Conservation (phyloP, 2,888 invertebrate genomes). For the Cryptocephalus primarius region DNA sequence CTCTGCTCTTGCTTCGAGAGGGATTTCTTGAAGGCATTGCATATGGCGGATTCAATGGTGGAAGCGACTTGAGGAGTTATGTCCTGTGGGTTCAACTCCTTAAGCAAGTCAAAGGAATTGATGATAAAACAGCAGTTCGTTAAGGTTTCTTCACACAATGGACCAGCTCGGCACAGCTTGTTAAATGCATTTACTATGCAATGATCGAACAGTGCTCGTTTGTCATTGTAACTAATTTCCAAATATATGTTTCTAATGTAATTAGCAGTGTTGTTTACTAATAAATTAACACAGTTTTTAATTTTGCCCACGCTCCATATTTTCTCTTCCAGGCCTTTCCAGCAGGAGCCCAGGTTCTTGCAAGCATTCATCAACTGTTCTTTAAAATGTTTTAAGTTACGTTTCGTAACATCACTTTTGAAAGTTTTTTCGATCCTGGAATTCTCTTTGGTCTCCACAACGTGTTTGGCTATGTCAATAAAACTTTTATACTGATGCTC, state of each 20-base stretch:
- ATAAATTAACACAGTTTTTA: constrained; percentile 78
- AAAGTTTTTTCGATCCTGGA: constrained; percentile 17
- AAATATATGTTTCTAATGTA: constrained; percentile 50
- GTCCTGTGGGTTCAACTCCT: constrained; percentile 38
- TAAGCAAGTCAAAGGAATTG: constrained; percentile 58
- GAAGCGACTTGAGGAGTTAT: constrained; percentile 23
- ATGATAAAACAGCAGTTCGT: constrained; percentile 88
- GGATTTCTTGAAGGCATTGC: constrained; percentile 66
- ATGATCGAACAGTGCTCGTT: constrained; percentile 56
- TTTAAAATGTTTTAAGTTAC: constrained; percentile 30
- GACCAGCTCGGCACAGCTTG: constrained; percentile 77
- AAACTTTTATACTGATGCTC: constrained; percentile 27
- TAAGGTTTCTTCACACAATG: constrained; percentile 95
- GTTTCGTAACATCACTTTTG: constrained; percentile 19
- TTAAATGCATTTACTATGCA: constrained; percentile 78
- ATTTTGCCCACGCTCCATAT: constrained; percentile 92
- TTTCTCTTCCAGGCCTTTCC: constrained; percentile 39
- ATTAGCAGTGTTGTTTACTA: constrained; percentile 68
- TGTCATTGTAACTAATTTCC: constrained; percentile 36
- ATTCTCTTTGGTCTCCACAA: constrained; percentile 13
- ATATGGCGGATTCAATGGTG: constrained; percentile 24
- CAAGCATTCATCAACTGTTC: constrained; percentile 50
- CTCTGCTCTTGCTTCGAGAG: constrained; percentile 84
- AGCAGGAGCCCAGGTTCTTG: constrained; percentile 36
- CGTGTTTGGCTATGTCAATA: constrained; percentile 19